Evolutionary conservation across 2,113 vertebrate species (phyloP).

Genomic region (Saccopteryx leptura): DNA sequence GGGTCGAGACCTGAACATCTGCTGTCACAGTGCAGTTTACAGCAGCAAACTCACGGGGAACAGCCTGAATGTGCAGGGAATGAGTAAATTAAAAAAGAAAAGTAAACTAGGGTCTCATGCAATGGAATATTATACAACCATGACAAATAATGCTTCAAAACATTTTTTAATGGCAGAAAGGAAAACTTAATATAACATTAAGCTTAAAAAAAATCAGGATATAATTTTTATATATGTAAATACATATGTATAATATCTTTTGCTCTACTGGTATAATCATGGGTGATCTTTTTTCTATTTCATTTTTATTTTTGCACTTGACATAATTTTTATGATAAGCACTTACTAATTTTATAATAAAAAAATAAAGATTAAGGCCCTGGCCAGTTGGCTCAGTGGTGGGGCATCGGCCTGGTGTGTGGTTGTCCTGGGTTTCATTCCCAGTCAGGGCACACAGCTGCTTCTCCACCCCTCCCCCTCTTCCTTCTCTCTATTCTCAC

Average conservation of each 20-base stretch:
- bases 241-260: not conserved
- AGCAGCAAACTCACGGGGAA: not conserved
- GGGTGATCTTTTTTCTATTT: not conserved
- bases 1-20: not conserved
- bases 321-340: slow-evolving; percentile 16
- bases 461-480: no score
- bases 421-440: no score
- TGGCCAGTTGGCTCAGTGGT: no score
- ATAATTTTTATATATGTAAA: not conserved
- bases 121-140: not conserved
- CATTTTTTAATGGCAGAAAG: not conserved
- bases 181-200: not conserved
- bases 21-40: not conserved
- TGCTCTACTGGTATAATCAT: not conserved
- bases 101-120: not conserved
- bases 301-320: slow-evolving; percentile 20
- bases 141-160: not conserved
- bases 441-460: no score
- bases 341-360: not conserved
- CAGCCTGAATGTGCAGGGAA: not conserved
- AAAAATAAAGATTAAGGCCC: not conserved
- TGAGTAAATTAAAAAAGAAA: not conserved
- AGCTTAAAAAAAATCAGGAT: not conserved
- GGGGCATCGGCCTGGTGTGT: no score
- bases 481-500: no score